Evolutionary conservation across 2,797 vertebrate genomes (phyloP).

Genomic region (Sebastiscus albofasciatus): DNA sequence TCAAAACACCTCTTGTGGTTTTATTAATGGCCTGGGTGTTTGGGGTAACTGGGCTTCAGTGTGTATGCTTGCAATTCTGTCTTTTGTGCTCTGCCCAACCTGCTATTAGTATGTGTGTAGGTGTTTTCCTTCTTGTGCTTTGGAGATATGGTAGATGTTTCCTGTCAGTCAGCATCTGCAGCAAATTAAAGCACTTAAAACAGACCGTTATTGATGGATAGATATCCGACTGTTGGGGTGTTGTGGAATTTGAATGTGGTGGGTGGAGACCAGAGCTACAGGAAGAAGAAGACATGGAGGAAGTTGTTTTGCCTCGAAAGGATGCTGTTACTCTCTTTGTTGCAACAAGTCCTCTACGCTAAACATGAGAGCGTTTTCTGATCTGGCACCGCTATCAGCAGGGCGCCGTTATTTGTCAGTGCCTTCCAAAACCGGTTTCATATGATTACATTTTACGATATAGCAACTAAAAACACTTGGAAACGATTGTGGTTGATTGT

Average conservation of each 20-base stretch:
- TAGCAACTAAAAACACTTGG: not conserved
- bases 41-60: not conserved
- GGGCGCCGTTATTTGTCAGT: not conserved
- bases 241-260: slow-evolving; percentile 22
- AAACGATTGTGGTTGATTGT: not conserved
- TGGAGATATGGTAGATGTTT: slow-evolving; percentile 7
- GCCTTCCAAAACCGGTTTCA: not conserved
- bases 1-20: slow-evolving; percentile 9
- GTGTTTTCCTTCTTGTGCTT: slow-evolving; percentile 7
- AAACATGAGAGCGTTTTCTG: not conserved
- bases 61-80: not conserved
- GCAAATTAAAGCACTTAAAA: slow-evolving; percentile 23
- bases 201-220: not conserved
- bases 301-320: not conserved
- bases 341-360: not conserved
- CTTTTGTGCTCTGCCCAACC: slow-evolving; percentile 10
- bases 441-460: not conserved
- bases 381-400: not conserved
- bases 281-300: not conserved
- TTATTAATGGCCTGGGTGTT: not conserved
- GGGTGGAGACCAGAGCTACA: not conserved
- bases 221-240: not conserved
- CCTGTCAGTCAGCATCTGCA: slow-evolving; percentile 41
- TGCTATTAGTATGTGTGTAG: slow-evolving; percentile 31
- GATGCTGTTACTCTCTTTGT: not conserved